Conservation (phyloP, 2,888 invertebrate genomes). For the Epinotia brunnichana region DNA sequence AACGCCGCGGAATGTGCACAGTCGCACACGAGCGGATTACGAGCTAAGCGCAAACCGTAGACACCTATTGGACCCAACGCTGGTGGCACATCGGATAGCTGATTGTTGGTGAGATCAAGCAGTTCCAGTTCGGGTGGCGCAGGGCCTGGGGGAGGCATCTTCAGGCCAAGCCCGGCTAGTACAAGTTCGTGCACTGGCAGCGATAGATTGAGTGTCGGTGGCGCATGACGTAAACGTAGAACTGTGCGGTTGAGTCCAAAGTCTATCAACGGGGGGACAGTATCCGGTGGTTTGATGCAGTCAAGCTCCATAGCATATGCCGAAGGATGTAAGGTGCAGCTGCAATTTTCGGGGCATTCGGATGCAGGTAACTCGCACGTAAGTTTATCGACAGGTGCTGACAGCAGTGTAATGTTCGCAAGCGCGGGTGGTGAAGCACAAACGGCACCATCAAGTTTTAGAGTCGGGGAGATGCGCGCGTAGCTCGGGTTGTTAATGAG, state of each 20-base stretch:
- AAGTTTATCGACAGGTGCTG: slow-evolving; percentile 47
- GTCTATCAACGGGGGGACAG: slow-evolving; percentile 10
- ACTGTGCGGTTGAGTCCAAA: slow-evolving; percentile 37
- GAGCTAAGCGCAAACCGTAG: slow-evolving; percentile 43
- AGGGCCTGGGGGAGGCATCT: slow-evolving; percentile 34
- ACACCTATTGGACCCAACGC: slow-evolving; percentile 18
- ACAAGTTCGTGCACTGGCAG: slow-evolving; percentile 33
- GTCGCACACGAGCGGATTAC: slow-evolving; percentile 51
- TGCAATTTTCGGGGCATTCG: slow-evolving; percentile 37
- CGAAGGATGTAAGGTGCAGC: slow-evolving; percentile 42
- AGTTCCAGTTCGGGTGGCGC: slow-evolving; percentile 47
- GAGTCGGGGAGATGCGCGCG: slow-evolving; percentile 3
- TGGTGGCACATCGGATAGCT: slow-evolving; percentile 43
- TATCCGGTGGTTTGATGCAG: slow-evolving; percentile 17
- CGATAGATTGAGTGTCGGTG: slow-evolving; percentile 14
- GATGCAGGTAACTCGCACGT: slow-evolving; percentile 42
- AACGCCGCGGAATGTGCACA: slow-evolving; percentile 47
- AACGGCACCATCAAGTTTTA: slow-evolving; percentile 14
- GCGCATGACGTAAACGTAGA: slow-evolving; percentile 27
- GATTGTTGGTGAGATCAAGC: slow-evolving; percentile 49
- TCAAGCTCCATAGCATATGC: slow-evolving; percentile 25
- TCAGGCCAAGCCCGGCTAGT: slow-evolving; percentile 43
- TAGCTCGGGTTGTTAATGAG: slow-evolving; percentile 38
- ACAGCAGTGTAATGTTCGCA: slow-evolving; percentile 36
- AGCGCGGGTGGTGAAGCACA: slow-evolving; percentile 45